Conservation (phyloP, 2,888 invertebrate genomes). For the Tridacna crocea region DNA sequence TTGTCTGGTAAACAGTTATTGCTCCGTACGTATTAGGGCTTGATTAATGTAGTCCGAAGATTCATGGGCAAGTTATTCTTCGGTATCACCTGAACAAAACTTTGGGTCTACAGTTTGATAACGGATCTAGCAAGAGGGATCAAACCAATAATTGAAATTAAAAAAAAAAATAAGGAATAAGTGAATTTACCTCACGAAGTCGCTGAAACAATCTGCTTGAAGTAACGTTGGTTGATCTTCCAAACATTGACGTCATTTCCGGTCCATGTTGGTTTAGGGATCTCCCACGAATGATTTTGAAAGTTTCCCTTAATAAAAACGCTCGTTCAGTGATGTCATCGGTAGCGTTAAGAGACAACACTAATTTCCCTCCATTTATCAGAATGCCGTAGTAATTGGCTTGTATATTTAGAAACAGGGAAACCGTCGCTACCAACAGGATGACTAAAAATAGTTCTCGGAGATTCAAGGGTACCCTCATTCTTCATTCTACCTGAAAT, state of each 20-base stretch:
- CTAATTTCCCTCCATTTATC: slow-evolving; percentile 9
- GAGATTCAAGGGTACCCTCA: slow-evolving; percentile 11
- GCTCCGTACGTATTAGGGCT: no score
- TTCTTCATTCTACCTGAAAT: slow-evolving; percentile 29
- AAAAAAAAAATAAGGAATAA: no score
- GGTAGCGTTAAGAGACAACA: neutral
- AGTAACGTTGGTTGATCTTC: neutral
- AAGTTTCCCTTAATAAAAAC: neutral
- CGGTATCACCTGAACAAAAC: no score
- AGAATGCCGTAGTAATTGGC: slow-evolving; percentile 36
- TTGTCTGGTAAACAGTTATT: no score
- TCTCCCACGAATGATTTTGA: slow-evolving; percentile 30
- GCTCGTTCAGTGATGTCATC: slow-evolving; percentile 13
- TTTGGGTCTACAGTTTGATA: no score
- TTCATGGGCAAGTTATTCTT: no score
- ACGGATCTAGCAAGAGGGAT: no score
- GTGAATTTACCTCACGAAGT: slow-evolving; percentile 24
- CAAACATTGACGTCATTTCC: slow-evolving; percentile 1
- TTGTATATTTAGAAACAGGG: slow-evolving; percentile 38
- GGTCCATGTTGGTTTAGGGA: slow-evolving; percentile 41
- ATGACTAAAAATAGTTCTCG: slow-evolving; percentile 43
- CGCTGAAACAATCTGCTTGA: neutral
- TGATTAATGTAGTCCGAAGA: no score
- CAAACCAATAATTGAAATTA: no score
- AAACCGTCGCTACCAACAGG: slow-evolving; percentile 34